These are phyloP conservation scores for Psophia crepitans DNA, from an alignment of 2,113 vertebrate genomes.

Conservation along the genomic window DNA sequence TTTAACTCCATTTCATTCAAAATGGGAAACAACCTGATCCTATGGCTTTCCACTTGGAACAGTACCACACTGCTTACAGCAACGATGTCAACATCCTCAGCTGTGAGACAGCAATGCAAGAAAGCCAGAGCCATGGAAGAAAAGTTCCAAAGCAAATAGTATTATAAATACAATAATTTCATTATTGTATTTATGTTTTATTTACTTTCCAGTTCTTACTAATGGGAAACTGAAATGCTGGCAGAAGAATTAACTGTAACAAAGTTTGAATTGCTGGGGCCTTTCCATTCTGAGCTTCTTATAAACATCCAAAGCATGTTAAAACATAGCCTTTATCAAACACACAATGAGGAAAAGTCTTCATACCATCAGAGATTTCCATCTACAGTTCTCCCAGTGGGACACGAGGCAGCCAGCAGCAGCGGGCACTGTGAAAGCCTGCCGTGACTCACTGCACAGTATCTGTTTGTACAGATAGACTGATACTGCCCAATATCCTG, in stretches of 20 bases:
- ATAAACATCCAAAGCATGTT: background rate
- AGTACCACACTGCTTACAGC: background rate
- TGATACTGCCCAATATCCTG: background rate
- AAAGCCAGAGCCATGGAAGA: background rate
- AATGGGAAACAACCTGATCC: background rate
- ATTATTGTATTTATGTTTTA: background rate
- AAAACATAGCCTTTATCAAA: background rate
- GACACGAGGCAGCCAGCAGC: background rate
- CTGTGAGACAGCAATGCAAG: background rate
- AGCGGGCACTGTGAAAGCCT: background rate
- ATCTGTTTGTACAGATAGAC: background rate
- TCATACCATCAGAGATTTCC: background rate
- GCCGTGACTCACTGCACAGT: background rate
- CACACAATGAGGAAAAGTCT: background rate
- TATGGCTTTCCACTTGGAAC: constrained; percentile 7
- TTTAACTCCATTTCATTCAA: constrained; percentile 6
- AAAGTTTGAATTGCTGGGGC: background rate
- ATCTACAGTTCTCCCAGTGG: background rate
- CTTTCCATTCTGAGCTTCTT: background rate
- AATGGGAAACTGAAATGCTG: background rate
- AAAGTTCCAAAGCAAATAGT: background rate
- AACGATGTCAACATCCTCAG: background rate
- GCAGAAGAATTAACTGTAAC: background rate
- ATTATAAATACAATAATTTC: no score
- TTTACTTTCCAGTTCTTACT: background rate